These are phyloP conservation scores for Alcis repandata DNA, from an alignment of 2,888 invertebrate genomes.

Conservation along the genomic window DNA sequence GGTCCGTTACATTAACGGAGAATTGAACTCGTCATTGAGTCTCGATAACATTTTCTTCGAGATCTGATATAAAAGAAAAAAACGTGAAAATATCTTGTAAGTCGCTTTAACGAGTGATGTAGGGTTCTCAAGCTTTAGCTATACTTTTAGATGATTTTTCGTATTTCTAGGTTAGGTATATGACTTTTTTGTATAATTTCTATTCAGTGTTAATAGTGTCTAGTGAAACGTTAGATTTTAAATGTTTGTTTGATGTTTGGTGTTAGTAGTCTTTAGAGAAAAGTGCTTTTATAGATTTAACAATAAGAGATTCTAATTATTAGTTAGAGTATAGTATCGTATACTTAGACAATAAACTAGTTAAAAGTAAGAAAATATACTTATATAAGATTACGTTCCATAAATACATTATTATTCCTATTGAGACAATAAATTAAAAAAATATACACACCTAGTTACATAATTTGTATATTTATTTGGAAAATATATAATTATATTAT, in stretches of 20 bases:
- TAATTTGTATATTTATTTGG: neutral
- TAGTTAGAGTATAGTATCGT: slow-evolving; percentile 47
- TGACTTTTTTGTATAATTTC: slow-evolving; percentile 52
- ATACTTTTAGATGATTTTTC: slow-evolving; percentile 69
- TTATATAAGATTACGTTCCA: slow-evolving; percentile 41
- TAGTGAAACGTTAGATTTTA: slow-evolving; percentile 52
- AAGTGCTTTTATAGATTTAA: slow-evolving; percentile 82
- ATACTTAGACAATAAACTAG: slow-evolving; percentile 22
- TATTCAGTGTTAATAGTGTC: slow-evolving; percentile 59
- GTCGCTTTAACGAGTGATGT: slow-evolving; percentile 66
- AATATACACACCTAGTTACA: neutral
- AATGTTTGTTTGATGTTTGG: slow-evolving; percentile 82
- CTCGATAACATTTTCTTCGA: slow-evolving; percentile 74
- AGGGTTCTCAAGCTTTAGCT: slow-evolving; percentile 78
- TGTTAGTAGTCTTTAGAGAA: slow-evolving; percentile 77
- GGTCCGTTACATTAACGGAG: slow-evolving; percentile 58
- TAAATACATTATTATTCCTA: slow-evolving; percentile 42
- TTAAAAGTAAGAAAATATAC: slow-evolving; percentile 46
- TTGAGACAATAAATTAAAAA: slow-evolving; percentile 45
- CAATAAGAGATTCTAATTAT: slow-evolving; percentile 53
- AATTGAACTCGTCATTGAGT: slow-evolving; percentile 55
- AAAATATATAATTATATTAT: slow-evolving; percentile 7
- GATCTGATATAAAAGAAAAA: slow-evolving; percentile 51
- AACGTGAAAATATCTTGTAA: slow-evolving; percentile 57
- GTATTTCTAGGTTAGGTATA: slow-evolving; percentile 45